Conservation (phyloP, 2,888 invertebrate species). For the Drosophila birchii region DNA sequence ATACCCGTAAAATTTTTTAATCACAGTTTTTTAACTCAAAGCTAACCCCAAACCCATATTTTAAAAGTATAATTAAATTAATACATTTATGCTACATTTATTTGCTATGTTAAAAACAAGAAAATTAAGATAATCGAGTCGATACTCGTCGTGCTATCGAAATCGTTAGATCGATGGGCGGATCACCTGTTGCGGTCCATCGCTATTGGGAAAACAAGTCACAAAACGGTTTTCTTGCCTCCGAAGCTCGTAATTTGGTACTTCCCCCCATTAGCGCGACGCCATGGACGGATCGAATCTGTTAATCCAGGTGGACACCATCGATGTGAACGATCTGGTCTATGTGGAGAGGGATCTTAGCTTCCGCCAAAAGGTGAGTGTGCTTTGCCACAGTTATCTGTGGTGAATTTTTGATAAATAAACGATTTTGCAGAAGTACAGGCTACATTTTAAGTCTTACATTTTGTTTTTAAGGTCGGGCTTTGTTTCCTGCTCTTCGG, state of each 20-base stretch:
- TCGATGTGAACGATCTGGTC: conserved; percentile 79
- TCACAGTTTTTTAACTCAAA: too few relatives aligned
- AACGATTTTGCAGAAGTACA: too few relatives aligned
- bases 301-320: conserved; percentile 44
- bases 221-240: not conserved
- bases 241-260: conserved; percentile 9
- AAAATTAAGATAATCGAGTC: not conserved
- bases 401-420: too few relatives aligned
- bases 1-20: too few relatives aligned
- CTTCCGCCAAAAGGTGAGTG: conserved; percentile 84
- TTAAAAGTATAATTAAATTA: too few relatives aligned
- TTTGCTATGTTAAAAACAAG: not conserved
- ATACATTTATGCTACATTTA: too few relatives aligned
- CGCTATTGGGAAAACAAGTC: conserved; percentile 4
- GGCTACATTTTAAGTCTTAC: too few relatives aligned
- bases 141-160: not conserved
- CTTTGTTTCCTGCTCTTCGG: conserved; percentile 82
- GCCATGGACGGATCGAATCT: conserved; percentile 21
- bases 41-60: not conserved
- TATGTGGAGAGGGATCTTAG: conserved; percentile 85
- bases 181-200: conserved; percentile 16
- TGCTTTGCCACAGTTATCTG: not conserved
- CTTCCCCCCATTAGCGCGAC: conserved; percentile 44
- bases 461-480: conserved; percentile 67
- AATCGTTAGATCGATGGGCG: not conserved